Evolutionary conservation across 1,140 invertebrate genomes (phyloP), one percentile per base, ranked within the genome.

Genomic region (Theocolax elegans): DNA sequence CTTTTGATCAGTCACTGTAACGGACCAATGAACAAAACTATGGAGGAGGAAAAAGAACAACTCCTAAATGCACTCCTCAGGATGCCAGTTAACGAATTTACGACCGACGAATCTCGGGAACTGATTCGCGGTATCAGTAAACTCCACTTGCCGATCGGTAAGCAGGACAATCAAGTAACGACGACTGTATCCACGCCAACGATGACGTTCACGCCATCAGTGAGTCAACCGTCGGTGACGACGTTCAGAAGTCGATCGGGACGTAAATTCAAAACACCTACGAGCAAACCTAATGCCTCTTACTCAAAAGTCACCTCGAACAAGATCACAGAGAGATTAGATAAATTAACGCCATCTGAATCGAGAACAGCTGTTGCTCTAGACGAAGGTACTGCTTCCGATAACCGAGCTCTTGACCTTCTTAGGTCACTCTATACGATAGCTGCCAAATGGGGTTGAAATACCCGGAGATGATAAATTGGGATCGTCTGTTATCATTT

Each of bases 391-490:
- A 86, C 87, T 73, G 75, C 83, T 67, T 91, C 93, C 12, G 93
- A 94, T 77, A 89, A 88, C 3, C 88, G 93, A 80, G 93, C 93
- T 2, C 84, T 95, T 67, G 93, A 94, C 82, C 85, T 95, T 72
- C 87, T 95, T 74, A 91, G 92, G 83, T 93, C 93, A 67, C 86
- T 95, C 59, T 95, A 94, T 83, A 90, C 91, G 64, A 90, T 95
- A 79, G 93, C 93, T 49, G 91, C 93, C 13, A 91, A 91, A 85
- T 94, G 91, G 89, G 91, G 90, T 76, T 88, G 85, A 84, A 70
- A 7, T 4, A 31, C 4, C 4, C 9, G 1, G 10, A 35, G 10
- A 8, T 21, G 12, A 19, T n/a, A n/a, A 9, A 46, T 67, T 66
- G 56, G 44, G 23, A 40, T 17, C 48, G 29, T 23, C 23, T 56